Percentiles rank a stretch among this genome's conserved stretches.
phyloP scores from a whole-genome alignment of 2,113 vertebrate genomes.

The Willisornis vidua region DNA sequence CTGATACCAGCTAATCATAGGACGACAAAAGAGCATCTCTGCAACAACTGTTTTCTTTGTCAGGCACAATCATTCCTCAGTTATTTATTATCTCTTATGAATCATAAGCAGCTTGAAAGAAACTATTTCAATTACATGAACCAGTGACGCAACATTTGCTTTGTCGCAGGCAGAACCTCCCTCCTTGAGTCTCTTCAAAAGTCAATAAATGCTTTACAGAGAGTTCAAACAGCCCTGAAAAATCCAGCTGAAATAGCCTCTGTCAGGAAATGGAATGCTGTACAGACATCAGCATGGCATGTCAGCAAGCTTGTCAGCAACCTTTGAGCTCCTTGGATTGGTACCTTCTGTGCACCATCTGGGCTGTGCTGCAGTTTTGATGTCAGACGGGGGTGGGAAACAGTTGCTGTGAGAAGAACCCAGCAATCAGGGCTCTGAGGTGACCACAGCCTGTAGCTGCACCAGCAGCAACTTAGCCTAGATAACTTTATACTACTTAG shows the following conservation, averaged over 20 bases:
- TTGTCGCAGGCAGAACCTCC: neutral
- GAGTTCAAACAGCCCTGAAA: neutral
- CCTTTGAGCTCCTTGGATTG: neutral
- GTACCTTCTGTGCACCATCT: slow-evolving; percentile 46
- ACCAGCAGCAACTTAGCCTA: neutral
- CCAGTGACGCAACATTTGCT: slow-evolving; percentile 7
- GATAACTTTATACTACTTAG: neutral
- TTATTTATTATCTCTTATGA: slow-evolving; percentile 35
- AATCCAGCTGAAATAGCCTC: slow-evolving; percentile 28
- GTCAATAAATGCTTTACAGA: slow-evolving; percentile 14
- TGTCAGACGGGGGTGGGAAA: neutral
- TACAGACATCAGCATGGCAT: neutral
- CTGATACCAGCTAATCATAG: slow-evolving; percentile 16
- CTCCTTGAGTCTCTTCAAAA: neutral
- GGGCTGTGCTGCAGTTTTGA: neutral
- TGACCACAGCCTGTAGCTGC: neutral
- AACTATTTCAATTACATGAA: neutral
- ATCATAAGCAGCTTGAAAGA: neutral
- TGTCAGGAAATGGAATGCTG: neutral
- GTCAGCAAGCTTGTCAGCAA: slow-evolving; percentile 12
- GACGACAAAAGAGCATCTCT: neutral
- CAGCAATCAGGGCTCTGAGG: neutral
- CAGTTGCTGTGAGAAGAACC: neutral
- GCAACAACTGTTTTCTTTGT: neutral
- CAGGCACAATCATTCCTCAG: neutral